phyloP scores from a whole-genome alignment of 1,140 invertebrate species.

The Melanaphis sacchari region DNA sequence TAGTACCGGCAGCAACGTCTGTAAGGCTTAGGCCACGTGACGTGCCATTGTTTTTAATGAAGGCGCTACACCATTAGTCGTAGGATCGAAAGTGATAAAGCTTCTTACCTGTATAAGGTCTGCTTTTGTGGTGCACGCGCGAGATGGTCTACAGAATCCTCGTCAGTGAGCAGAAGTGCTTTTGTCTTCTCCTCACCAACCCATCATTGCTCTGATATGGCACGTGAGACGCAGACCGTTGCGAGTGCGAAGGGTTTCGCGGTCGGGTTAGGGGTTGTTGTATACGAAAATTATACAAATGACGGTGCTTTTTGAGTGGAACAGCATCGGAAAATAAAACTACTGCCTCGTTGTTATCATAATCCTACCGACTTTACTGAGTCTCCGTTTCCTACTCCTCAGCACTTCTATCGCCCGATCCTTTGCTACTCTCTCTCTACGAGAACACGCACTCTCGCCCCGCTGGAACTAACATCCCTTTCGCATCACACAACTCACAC shows the following conservation, averaged over 20 bases:
- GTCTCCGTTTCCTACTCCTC: background rate
- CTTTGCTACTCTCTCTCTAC: background rate
- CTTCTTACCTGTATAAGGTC: conserved; percentile 7
- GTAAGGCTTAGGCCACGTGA: background rate
- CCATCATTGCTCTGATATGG: background rate
- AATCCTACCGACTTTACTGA: background rate
- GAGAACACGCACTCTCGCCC: background rate
- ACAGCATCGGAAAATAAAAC: background rate
- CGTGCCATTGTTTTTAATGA: conserved; percentile 13
- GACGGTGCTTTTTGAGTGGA: background rate
- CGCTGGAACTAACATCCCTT: background rate
- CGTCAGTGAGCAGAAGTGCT: background rate
- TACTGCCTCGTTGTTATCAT: background rate
- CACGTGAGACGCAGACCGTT: background rate
- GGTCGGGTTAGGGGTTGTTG: conserved; percentile 6
- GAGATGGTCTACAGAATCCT: background rate
- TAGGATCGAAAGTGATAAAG: conserved; percentile 27
- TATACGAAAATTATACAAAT: background rate
- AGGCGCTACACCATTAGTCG: conserved; percentile 13
- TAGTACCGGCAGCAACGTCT: background rate
- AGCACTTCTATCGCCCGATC: background rate
- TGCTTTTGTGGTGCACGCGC: background rate
- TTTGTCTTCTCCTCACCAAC: background rate
- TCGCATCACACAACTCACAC: background rate
- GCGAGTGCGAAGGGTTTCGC: background rate